Evolutionary conservation across 23 tunicate genomes (phyloP).

Genomic region (Ciona savignyi): DNA sequence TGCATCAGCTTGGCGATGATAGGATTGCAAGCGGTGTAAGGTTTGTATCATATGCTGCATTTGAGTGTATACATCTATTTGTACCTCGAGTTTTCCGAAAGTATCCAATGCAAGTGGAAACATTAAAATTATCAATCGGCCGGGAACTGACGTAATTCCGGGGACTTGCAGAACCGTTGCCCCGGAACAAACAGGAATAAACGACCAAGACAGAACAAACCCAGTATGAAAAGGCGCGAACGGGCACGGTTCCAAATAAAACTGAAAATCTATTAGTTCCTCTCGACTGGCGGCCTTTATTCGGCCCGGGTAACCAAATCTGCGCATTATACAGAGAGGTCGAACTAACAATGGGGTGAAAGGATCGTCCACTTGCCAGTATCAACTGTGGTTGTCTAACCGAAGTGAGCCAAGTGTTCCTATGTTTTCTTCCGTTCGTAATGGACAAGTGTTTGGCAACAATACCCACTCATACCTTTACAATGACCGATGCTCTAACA

Average conservation of each 20-base stretch:
- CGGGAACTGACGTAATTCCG: too few species aligned
- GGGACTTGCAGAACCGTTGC: too few species aligned
- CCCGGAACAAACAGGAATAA: too few species aligned
- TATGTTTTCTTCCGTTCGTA: background rate
- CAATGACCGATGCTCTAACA: background rate
- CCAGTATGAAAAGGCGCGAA: too few species aligned
- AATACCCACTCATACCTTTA: background rate
- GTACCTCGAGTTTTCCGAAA: too few species aligned
- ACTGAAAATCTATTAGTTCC: background rate
- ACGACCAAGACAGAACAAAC: background rate
- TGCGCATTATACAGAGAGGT: background rate
- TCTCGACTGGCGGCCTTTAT: background rate
- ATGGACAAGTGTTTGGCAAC: background rate
- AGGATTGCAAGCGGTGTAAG: too few species aligned
- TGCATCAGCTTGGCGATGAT: too few species aligned
- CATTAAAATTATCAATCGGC: too few species aligned
- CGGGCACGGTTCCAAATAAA: background rate
- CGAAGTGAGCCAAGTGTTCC: background rate
- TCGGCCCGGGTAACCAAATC: background rate
- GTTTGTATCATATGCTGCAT: too few species aligned
- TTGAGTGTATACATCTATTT: too few species aligned
- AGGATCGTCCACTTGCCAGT: background rate
- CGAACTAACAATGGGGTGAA: background rate
- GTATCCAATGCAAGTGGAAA: too few species aligned
- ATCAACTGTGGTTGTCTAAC: background rate